phyloP scores from a whole-genome alignment of 2,888 invertebrate genomes.

The Labia minor region DNA sequence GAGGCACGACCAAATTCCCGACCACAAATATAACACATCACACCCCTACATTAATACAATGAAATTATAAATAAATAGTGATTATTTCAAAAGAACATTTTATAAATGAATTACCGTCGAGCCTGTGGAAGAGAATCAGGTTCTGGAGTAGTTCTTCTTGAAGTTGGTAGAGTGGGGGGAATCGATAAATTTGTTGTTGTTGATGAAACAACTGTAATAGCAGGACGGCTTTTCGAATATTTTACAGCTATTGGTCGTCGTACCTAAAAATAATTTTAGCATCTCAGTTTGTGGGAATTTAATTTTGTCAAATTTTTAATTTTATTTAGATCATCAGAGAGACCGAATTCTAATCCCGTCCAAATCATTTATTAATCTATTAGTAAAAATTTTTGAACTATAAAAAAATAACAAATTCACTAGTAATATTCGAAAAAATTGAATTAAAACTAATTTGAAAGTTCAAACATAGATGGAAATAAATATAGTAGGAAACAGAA shows the following conservation, averaged over 20 bases:
- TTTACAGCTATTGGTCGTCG: background rate
- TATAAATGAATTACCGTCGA: background rate
- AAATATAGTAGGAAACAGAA: too few relatives aligned
- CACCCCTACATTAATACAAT: slow-evolving; percentile 31
- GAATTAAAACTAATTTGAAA: too few relatives aligned
- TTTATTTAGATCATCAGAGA: background rate
- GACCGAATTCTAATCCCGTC: too few relatives aligned
- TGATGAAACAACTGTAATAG: background rate
- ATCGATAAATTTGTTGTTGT: background rate
- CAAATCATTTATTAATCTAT: too few relatives aligned
- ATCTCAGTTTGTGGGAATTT: background rate
- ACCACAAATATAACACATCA: slow-evolving; percentile 53
- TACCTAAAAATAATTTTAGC: background rate
- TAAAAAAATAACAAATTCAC: too few relatives aligned
- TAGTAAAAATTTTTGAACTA: too few relatives aligned
- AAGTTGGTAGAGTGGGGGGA: background rate
- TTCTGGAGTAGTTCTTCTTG: background rate
- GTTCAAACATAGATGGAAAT: too few relatives aligned
- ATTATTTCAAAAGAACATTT: too few relatives aligned
- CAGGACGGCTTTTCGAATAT: background rate
- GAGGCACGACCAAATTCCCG: slow-evolving; percentile 55
- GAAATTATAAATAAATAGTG: background rate
- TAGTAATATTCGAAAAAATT: too few relatives aligned
- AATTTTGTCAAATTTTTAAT: background rate
- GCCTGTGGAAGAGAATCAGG: background rate